Percentiles rank a stretch among this genome's conserved stretches.
Conservation (phyloP, 1,140 invertebrate species). For the Ditylenchus dipsaci region DNA sequence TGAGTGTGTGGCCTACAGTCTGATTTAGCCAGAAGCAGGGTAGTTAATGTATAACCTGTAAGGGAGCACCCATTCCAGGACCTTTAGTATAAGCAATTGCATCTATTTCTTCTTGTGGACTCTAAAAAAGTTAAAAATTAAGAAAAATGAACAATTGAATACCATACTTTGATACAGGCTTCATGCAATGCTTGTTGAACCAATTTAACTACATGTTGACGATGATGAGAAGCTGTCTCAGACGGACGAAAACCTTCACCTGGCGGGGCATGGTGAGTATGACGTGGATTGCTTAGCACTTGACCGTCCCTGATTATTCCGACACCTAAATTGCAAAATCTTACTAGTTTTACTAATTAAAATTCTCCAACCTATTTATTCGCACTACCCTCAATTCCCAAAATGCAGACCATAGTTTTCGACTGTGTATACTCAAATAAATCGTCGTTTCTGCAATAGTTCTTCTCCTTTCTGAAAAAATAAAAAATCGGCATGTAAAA, state of each 20-base stretch:
- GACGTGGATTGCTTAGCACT: constrained; percentile 85
- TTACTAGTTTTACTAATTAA: constrained; percentile 8
- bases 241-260: constrained; percentile 94
- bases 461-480: constrained; percentile 20
- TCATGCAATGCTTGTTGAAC: constrained; percentile 75
- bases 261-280: constrained; percentile 91
- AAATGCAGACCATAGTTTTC: constrained; percentile 61
- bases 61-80: constrained; percentile 94
- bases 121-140: constrained; percentile 30
- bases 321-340: constrained; percentile 65
- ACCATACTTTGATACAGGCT: constrained; percentile 63
- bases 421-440: constrained; percentile 10
- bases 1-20: too few relatives aligned
- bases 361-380: constrained; percentile 73
- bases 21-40: too few relatives aligned
- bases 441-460: constrained; percentile 8
- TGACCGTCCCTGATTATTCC: constrained; percentile 88
- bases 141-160: constrained; percentile 2
- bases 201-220: constrained; percentile 73
- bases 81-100: constrained; percentile 60
- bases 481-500: background rate
- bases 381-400: constrained; percentile 97
- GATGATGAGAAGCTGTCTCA: constrained; percentile 92
- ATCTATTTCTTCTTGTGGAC: constrained; percentile 50
- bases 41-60: constrained; percentile 68